phyloP scores from a whole-genome alignment of 92 coral and sea anemone genomes.

The Plumapathes pennacea region DNA sequence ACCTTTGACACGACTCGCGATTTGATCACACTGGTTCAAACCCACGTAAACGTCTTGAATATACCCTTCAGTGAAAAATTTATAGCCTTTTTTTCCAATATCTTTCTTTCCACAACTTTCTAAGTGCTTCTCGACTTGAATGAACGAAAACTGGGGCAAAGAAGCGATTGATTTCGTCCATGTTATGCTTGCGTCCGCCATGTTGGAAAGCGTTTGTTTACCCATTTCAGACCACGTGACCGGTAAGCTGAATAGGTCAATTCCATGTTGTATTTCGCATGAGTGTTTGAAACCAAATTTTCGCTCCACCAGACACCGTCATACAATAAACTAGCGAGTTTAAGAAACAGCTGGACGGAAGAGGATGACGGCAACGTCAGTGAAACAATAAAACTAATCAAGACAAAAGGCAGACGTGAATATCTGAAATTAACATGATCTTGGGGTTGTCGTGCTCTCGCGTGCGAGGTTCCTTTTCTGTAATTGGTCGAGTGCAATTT shows the following conservation, averaged over 20 bases:
- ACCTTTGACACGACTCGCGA: background rate
- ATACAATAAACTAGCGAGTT: too few relatives aligned
- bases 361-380: too few relatives aligned
- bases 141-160: slow-evolving; percentile 11
- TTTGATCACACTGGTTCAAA: background rate
- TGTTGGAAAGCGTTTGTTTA: slow-evolving; percentile 6
- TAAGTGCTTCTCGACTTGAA: slow-evolving; percentile 14
- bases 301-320: too few relatives aligned
- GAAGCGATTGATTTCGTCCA: slow-evolving; percentile 13
- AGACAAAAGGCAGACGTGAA: too few relatives aligned
- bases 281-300: too few relatives aligned
- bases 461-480: too few relatives aligned
- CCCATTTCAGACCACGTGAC: slow-evolving; percentile 16
- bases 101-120: slow-evolving; percentile 21
- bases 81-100: slow-evolving; percentile 6
- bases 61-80: slow-evolving; percentile 13
- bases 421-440: too few relatives aligned
- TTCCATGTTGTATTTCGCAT: too few relatives aligned
- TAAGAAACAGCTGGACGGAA: too few relatives aligned
- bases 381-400: too few relatives aligned
- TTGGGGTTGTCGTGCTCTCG: too few relatives aligned
- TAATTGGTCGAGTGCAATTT: too few relatives aligned
- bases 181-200: slow-evolving; percentile 8
- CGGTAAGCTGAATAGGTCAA: slow-evolving; percentile 23
- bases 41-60: slow-evolving; percentile 7